Base-by-base conservation (phyloP, 2,797 vertebrate genomes). In the Glyptemys insculpta region DNA sequence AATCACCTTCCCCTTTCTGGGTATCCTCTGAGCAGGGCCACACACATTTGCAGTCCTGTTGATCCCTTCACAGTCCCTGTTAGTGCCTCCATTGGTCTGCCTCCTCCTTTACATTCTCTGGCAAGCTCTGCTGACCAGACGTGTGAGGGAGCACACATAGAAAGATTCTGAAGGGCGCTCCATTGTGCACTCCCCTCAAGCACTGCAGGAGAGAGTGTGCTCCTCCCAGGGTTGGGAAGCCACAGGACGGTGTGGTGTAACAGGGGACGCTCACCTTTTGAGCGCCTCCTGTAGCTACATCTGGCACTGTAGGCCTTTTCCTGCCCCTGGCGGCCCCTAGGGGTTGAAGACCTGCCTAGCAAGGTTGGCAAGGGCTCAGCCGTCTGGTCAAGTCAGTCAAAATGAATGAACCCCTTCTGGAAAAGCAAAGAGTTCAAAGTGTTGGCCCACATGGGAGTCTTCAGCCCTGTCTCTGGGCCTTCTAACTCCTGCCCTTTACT, bases 11-110 rank as follows among this genome's bases (percentile, higher is more conserved):
- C 1, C 56, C 1, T 91, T 93, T 96, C 16, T 12, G 5, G n/a
- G n/a, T 15, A 6, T 7, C 47, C 0, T 19, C 79, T 53, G 23
- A 92, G 34, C 53, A 86, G 52, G 79, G 1, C 4, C 31, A 79
- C 86, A 8, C 25, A 49, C 12, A 86, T 2, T 7, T 89, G 86
- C 27, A 86, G 1, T 10, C 5, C 19, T 54, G 11, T 34, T 49
- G 74, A 12, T 29, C 5, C 86, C 25, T 57, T 84, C 25, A 8
- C n/a, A 85, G 41, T 19, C 12, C 5, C 34, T 85, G 3, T 9
- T 78, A 65, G 3, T 6, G 1, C n/a, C 1, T 1, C 23, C 5
- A 31, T 1, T 7, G 16, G 5, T 1, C 47, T 88, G 83, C 90
- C 25, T 94, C 5, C 9, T 16, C 12, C 10, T 52, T 5, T 31